Conservation (phyloP, 2,113 vertebrate species). For the Harpagus bidentatus region DNA sequence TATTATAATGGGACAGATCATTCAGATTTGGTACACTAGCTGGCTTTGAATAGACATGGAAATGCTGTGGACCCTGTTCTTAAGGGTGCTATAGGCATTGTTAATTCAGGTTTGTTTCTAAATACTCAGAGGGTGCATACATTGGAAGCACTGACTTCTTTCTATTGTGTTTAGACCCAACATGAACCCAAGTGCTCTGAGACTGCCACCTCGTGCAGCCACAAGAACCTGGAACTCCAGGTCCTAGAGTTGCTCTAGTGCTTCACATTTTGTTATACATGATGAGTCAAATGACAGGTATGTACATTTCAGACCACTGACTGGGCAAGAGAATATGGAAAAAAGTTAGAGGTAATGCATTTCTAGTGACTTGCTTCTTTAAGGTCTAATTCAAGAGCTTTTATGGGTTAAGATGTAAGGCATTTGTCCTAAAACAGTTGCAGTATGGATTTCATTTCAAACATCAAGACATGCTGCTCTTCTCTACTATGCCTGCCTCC, state of each 20-base stretch:
- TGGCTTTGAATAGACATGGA: not conserved
- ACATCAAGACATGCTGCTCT: not conserved
- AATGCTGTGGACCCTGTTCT: not conserved
- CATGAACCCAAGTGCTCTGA: not conserved
- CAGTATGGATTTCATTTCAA: not conserved
- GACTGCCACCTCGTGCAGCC: not conserved
- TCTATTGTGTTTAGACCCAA: not conserved
- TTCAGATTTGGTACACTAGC: not conserved
- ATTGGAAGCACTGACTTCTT: not conserved
- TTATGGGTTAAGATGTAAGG: not conserved
- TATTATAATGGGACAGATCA: not conserved
- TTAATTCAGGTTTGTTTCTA: not conserved
- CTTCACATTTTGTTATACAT: not conserved
- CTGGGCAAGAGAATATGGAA: not conserved
- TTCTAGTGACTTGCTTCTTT: not conserved
- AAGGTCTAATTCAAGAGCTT: not conserved
- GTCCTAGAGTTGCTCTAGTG: not conserved
- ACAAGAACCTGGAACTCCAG: not conserved
- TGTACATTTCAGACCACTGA: not conserved
- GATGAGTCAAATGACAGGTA: not conserved
- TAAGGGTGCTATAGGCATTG: not conserved
- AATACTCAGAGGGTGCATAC: not conserved
- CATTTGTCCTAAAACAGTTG: not conserved
- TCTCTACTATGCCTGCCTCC: not conserved
- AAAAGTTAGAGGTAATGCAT: not conserved